These are phyloP conservation scores for Pampus argenteus DNA, from an alignment of 2,797 vertebrate genomes.

Conservation along the genomic window DNA sequence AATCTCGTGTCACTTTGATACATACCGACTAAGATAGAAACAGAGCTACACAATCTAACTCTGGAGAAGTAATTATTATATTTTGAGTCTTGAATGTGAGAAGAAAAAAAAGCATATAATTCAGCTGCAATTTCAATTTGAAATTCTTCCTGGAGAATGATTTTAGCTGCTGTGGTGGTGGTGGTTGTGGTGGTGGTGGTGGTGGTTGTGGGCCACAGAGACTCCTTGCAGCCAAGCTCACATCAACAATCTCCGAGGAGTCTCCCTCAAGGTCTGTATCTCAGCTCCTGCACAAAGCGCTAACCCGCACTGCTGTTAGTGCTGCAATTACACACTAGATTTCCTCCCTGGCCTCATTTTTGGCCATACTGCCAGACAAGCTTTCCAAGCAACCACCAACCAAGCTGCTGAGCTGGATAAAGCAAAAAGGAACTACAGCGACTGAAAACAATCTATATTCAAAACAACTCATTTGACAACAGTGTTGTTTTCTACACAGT, in stretches of 20 bases:
- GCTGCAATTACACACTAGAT: slow-evolving; percentile 67
- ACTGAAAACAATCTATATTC: not conserved
- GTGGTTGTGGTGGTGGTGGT: too few relatives aligned
- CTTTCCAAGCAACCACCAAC: slow-evolving; percentile 35
- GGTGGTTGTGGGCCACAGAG: not conserved
- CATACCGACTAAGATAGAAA: not conserved
- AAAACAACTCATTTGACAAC: not conserved
- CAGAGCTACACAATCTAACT: slow-evolving; percentile 7
- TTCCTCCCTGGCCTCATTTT: slow-evolving; percentile 57
- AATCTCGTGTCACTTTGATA: not conserved
- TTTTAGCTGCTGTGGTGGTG: not conserved
- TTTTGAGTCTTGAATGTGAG: not conserved
- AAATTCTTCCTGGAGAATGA: slow-evolving; percentile 14
- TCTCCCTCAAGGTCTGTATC: slow-evolving; percentile 49
- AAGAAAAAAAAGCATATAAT: slow-evolving; percentile 23
- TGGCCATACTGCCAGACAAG: slow-evolving; percentile 33
- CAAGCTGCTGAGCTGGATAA: slow-evolving; percentile 28
- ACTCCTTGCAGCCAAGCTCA: slow-evolving; percentile 8
- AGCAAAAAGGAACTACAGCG: not conserved
- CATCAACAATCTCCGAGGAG: slow-evolving; percentile 29
- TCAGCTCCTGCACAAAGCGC: slow-evolving; percentile 50
- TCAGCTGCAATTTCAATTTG: slow-evolving; percentile 27
- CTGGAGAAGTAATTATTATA: slow-evolving; percentile 39
- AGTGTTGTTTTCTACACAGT: not conserved
- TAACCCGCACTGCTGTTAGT: slow-evolving; percentile 36